Evolutionary conservation across 2,888 invertebrate species (phyloP), one percentile per base, ranked within the genome.

Genomic region (Acleris holmiana): DNA sequence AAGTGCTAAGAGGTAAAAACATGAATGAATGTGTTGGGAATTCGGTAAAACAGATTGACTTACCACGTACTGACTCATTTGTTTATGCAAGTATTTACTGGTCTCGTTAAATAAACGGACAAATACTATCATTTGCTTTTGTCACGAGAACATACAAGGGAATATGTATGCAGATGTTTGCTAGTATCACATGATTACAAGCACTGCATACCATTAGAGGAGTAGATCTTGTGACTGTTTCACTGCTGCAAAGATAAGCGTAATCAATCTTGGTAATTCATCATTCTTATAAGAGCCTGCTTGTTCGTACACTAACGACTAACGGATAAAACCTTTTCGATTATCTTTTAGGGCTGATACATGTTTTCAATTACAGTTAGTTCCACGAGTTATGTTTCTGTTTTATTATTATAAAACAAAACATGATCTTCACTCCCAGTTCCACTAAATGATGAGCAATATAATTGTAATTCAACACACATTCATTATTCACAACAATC

Each of bases 401-500:
- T 4, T 47, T 47, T 47, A 46, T 17, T 44, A n/a, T 17, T 46
- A 47, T 47, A 47, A 44, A n/a, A 17, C 44, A 44, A 44, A 18
- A 47, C 47, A 47, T 47, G 44, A 44, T 44, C 44, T 44, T 17
- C n/a, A 5, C 35, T n/a, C 60, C 21, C 29, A 19, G 60, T 58
- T 58, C 58, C 46, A 19, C 35, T 21, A 35, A 61, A n/a, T 41
- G 53, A 19, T 41, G 47, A 63, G 57, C 47, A 23, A 47, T 63
- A 29, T 53, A 23, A 63, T 63, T 51, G 56, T 51, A 44, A 57
- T 58, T 51, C 62, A 44, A 57, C 56, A 50, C 61, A 21, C 49
- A 56, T 48, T 23, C 6, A 35, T 17, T 41, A 40, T 21, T 41
- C 19, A 40, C 40, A 40, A 40, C 19, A 17, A 44, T 7, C 58